These are phyloP conservation scores for Sceliomorpha sp. DNA, from an alignment of 2,888 invertebrate genomes.

Conservation along the genomic window DNA sequence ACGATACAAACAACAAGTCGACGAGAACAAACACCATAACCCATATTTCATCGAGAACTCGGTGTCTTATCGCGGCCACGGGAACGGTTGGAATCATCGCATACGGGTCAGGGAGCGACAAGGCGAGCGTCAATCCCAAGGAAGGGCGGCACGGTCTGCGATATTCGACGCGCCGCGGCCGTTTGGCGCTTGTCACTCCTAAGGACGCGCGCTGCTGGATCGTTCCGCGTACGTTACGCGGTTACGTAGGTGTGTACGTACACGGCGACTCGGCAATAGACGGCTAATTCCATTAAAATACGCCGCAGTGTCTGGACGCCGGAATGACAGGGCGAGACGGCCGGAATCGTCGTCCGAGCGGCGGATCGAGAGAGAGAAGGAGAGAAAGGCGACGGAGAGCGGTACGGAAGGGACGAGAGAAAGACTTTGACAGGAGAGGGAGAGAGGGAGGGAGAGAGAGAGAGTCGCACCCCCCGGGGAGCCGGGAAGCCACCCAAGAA, in stretches of 20 bases:
- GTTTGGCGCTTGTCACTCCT: constrained; percentile 39
- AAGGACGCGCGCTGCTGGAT: constrained; percentile 16
- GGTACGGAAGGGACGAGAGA: constrained; percentile 44
- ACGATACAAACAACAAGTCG: too few species aligned
- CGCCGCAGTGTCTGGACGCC: constrained; percentile 63
- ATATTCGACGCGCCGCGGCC: constrained; percentile 15
- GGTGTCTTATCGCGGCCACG: too few species aligned
- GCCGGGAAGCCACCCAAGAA: constrained; percentile 76
- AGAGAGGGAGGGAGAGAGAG: constrained; percentile 61
- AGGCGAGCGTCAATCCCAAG: too few species aligned
- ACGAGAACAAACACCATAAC: too few species aligned
- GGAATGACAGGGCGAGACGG: constrained; percentile 54
- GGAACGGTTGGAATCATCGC: too few species aligned
- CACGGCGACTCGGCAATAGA: constrained; percentile 67
- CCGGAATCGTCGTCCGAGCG: constrained; percentile 37
- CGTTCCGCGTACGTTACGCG: constrained; percentile 37
- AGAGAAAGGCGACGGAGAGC: constrained; percentile 46
- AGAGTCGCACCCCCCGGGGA: constrained; percentile 74
- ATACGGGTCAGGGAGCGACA: too few species aligned
- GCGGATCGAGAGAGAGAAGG: constrained; percentile 39
- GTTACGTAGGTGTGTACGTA: constrained; percentile 56
- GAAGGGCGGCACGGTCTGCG: too few species aligned
- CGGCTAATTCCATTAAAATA: constrained; percentile 72
- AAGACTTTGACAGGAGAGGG: constrained; percentile 56
- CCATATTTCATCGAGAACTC: too few species aligned